These are phyloP conservation scores for Ageneiosus marmoratus DNA, from an alignment of 2,113 vertebrate genomes.

Conservation along the genomic window DNA sequence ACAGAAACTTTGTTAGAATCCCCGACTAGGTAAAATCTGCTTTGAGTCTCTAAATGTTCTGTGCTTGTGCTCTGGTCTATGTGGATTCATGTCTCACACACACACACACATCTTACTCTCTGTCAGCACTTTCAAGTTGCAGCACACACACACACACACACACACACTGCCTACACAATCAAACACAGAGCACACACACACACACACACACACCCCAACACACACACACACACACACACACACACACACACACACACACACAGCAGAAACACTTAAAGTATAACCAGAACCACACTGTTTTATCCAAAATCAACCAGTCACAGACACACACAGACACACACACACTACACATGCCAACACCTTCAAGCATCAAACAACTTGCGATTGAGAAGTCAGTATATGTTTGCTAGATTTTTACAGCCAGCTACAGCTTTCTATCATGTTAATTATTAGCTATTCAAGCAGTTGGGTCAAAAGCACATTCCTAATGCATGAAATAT, in stretches of 20 bases:
- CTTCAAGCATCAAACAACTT: not conserved
- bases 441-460: constrained; percentile 10
- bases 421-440: not conserved
- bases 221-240: constrained; percentile 16
- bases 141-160: constrained; percentile 10
- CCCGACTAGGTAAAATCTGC: not conserved
- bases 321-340: not conserved
- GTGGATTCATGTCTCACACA: constrained; percentile 42
- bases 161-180: constrained; percentile 21
- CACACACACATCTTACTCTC: constrained; percentile 64
- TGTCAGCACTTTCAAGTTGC: constrained; percentile 52
- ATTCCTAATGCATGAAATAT: not conserved
- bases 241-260: not conserved
- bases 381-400: not conserved
- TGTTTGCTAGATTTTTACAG: not conserved
- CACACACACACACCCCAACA: not conserved
- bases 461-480: not conserved
- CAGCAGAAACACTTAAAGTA: not conserved
- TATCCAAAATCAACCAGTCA: constrained; percentile 20
- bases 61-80: constrained; percentile 23
- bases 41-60: constrained; percentile 16
- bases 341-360: constrained; percentile 1
- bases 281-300: constrained; percentile 8
- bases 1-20: not conserved
- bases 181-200: constrained; percentile 22